A percentile compares a stretch with the other conserved stretches of the same genome.
Evolutionary conservation across 2,797 vertebrate genomes (phyloP).

Genomic region (Sebastes miniatus): DNA sequence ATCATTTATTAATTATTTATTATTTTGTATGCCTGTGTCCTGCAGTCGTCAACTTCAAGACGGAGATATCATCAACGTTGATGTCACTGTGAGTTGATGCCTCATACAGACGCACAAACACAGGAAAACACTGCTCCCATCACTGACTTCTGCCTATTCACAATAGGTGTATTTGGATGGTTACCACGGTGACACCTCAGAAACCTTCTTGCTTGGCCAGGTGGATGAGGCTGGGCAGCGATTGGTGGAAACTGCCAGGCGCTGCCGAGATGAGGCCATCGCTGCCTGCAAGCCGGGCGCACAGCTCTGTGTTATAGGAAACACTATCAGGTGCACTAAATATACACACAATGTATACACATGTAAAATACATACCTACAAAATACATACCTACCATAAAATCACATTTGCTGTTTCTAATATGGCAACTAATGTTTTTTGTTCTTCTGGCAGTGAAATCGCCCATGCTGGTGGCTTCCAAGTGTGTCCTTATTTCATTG

Average conservation of each 20-base stretch:
- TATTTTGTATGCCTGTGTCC: constrained; percentile 49
- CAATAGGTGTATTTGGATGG: constrained; percentile 93
- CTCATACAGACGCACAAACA: not conserved
- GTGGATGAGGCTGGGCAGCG: constrained; percentile 90
- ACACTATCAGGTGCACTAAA: constrained; percentile 91
- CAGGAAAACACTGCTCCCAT: not conserved
- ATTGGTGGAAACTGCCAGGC: constrained; percentile 91
- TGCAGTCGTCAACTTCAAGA: constrained; percentile 93
- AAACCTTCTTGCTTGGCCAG: constrained; percentile 94
- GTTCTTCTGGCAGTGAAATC: constrained; percentile 80
- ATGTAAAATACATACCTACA: not conserved
- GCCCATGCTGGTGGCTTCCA: constrained; percentile 82
- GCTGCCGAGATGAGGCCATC: constrained; percentile 94
- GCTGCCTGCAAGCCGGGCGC: constrained; percentile 90
- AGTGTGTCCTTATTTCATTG: constrained; percentile 94
- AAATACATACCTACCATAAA: not conserved
- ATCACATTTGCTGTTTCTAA: not conserved
- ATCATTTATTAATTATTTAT: constrained; percentile 6
- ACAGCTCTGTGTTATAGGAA: constrained; percentile 95
- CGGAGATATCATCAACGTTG: constrained; percentile 98
- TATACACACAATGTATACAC: not conserved
- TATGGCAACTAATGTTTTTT: not conserved
- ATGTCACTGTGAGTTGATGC: constrained; percentile 92
- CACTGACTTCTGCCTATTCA: not conserved
- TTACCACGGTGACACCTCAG: constrained; percentile 98